Conservation (phyloP, 2,113 vertebrate species). For the Myotis yumanensis region DNA sequence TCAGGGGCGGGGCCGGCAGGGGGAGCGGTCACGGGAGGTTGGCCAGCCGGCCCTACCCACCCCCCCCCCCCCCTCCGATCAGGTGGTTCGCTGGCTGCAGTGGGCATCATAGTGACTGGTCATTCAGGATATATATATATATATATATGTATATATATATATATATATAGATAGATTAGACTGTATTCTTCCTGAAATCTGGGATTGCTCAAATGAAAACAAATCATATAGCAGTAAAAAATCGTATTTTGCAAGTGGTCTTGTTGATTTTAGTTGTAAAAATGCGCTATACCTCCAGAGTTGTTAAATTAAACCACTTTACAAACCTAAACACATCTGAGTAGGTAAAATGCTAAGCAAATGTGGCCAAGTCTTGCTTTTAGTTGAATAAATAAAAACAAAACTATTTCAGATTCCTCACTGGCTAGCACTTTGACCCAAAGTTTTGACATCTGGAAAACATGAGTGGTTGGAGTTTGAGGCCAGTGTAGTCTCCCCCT, state of each 20-base stretch:
- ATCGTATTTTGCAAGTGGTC: neutral
- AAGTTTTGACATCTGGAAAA: neutral
- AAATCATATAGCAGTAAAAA: neutral
- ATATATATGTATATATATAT: neutral
- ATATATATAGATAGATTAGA: neutral
- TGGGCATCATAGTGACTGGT: too few relatives aligned
- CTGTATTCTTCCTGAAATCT: neutral
- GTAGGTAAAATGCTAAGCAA: neutral
- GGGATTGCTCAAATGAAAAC: neutral
- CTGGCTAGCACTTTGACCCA: neutral
- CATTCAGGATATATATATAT: neutral
- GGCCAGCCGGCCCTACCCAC: too few relatives aligned
- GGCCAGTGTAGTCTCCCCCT: neutral
- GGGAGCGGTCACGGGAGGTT: too few relatives aligned
- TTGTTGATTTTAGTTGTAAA: neutral
- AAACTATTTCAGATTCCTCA: neutral
- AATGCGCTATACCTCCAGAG: neutral
- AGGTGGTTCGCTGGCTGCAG: too few relatives aligned
- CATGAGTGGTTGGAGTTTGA: neutral
- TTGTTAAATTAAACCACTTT: neutral
- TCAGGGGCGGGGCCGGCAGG: too few relatives aligned
- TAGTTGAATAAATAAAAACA: constrained; percentile 36
- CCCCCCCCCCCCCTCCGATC: too few relatives aligned
- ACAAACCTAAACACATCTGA: neutral
- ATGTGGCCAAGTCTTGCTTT: neutral